phyloP scores from a whole-genome alignment of 1,140 invertebrate genomes.

The Bombus terrestris region DNA sequence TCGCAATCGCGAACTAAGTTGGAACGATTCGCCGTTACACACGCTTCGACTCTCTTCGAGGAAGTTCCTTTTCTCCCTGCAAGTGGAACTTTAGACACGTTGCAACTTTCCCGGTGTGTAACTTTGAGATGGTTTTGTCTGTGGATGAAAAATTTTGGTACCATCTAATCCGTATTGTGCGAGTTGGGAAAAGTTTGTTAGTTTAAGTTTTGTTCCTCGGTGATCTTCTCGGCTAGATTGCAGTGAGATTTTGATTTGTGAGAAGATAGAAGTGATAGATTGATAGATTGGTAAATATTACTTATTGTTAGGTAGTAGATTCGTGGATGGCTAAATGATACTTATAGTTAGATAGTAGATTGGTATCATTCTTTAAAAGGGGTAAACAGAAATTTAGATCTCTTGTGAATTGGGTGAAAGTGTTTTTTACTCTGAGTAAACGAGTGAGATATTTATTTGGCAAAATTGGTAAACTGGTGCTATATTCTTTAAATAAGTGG shows the following conservation, averaged over 20 bases:
- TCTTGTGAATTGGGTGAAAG: no score
- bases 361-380: no score
- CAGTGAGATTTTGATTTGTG: not conserved
- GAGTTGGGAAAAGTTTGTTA: not conserved
- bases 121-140: not conserved
- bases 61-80: not conserved
- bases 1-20: not conserved
- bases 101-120: not conserved
- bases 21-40: not conserved
- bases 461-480: no score
- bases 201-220: not conserved
- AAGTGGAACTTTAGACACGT: not conserved
- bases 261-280: not conserved
- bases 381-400: no score
- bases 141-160: not conserved
- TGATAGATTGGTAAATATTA: not conserved
- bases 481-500: no score
- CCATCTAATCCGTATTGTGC: not conserved
- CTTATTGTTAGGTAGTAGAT: no score
- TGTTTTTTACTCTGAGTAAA: no score
- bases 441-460: no score
- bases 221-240: no score
- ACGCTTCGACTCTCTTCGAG: not conserved
- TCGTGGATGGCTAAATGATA: no score
- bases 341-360: no score